Percentiles rank a stretch among this genome's conserved stretches.
These are phyloP conservation scores for Sapajus apella DNA, from an alignment of 2,113 vertebrate genomes.

Conservation along the genomic window DNA sequence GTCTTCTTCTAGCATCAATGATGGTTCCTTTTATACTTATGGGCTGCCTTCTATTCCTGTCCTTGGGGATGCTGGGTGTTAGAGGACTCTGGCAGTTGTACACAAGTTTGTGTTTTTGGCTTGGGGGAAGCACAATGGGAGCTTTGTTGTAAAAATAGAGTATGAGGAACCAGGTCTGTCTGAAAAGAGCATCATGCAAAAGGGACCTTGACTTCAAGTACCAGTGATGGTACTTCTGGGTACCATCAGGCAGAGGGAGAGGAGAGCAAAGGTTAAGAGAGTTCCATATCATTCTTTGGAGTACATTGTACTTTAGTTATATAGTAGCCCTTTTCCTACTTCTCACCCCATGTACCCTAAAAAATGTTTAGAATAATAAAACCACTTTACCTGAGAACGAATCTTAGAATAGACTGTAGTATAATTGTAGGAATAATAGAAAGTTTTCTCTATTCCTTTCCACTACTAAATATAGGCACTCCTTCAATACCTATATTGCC, in stretches of 20 bases:
- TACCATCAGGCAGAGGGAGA: neutral
- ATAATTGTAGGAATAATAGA: neutral
- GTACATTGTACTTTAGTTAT: neutral
- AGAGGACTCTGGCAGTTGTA: neutral
- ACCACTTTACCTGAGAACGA: neutral
- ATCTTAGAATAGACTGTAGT: neutral
- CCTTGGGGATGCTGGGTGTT: neutral
- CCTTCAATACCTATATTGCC: neutral
- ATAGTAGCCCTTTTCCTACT: neutral
- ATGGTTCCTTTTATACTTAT: neutral
- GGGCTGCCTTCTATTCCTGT: neutral
- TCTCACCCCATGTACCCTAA: neutral
- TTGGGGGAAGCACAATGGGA: neutral
- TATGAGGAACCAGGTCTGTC: neutral
- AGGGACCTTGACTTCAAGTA: neutral
- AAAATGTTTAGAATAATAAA: neutral
- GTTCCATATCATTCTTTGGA: neutral
- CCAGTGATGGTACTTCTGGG: neutral
- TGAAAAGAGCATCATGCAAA: neutral
- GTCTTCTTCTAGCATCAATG: neutral
- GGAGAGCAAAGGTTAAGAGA: neutral
- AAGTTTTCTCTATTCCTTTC: neutral
- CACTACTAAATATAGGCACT: neutral
- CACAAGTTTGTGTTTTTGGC: neutral
- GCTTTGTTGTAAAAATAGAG: neutral